A percentile compares a stretch with the other conserved stretches of the same genome.
These are phyloP conservation scores for Himalopsyche anomala DNA, from an alignment of 2,888 invertebrate genomes.

Conservation along the genomic window DNA sequence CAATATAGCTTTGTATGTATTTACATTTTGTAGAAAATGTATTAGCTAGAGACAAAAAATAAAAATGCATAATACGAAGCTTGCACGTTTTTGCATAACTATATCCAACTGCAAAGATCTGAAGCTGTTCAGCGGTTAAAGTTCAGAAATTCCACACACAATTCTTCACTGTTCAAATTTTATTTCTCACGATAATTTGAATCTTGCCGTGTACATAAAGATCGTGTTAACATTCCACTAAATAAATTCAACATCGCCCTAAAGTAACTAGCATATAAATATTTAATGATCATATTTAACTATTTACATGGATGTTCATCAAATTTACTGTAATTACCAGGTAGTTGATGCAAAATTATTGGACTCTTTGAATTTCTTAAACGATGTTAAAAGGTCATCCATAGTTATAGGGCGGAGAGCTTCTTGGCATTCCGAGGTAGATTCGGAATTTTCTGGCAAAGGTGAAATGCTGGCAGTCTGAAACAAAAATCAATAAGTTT, in stretches of 20 bases:
- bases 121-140: no score
- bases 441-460: slow-evolving; percentile 71
- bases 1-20: no score
- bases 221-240: neutral
- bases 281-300: neutral
- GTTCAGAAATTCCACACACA: no score
- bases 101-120: no score
- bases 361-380: slow-evolving; percentile 85
- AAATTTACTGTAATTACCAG: neutral
- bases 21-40: no score
- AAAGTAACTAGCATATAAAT: neutral
- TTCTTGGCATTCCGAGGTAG: slow-evolving; percentile 79
- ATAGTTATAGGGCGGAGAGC: slow-evolving; percentile 88
- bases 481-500: neutral
- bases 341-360: slow-evolving; percentile 71
- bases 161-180: no score
- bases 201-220: neutral
- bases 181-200: neutral
- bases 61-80: no score
- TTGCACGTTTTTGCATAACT: no score
- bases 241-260: neutral
- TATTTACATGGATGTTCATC: neutral
- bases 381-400: slow-evolving; percentile 86
- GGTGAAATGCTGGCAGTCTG: neutral
- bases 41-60: no score